Base-by-base conservation (phyloP, 1,140 invertebrate genomes). In the Cydia amplana region DNA sequence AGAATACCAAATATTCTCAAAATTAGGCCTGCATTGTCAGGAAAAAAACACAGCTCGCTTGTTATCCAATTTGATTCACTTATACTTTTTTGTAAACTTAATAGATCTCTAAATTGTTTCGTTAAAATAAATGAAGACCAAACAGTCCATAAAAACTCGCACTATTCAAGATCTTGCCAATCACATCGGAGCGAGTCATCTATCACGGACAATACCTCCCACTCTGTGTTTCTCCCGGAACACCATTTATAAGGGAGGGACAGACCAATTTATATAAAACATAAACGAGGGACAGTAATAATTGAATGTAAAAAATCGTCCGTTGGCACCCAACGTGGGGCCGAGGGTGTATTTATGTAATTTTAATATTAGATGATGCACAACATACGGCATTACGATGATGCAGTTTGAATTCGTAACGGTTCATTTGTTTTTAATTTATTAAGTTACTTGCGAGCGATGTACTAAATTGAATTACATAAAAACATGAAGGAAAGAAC, bases 241-340 rank as follows among this genome's bases (percentile, higher is more conserved):
- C 78, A 81, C 82, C 87, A 91, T 90, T 90, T 88, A 90, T 91
- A 82, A 90, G 83, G 82, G 85, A 81, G 81, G 84, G 88, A 89
- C 85, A 88, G 87, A 88, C 80, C 86, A 89, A 91, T 90, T 90
- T 90, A 91, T 91, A 91, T 88, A 91, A 78, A 88, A 76, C 80
- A 81, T 81, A 87, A 87, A 83, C 80, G 83, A 83, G 88, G 87
- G 87, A 88, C 83, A 87, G 80, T 83, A 83, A 86, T 91, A 87
- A 92, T 92, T 90, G 90, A 90, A 90, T 89, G 85, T 88, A 89
- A 92, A 91, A 91, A 92, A 91, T 88, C 82, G 84, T 82, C 82
- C 82, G 87, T 86, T 87, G 82, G 82, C 79, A 78, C 82, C 82
- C 81, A 82, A 73, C 70, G 72, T 78, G 82, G 84, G 82, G 79